Evolutionary conservation across 2,888 invertebrate species (phyloP), one percentile per base, ranked within the genome.

Genomic region (Ochropleura plecta): DNA sequence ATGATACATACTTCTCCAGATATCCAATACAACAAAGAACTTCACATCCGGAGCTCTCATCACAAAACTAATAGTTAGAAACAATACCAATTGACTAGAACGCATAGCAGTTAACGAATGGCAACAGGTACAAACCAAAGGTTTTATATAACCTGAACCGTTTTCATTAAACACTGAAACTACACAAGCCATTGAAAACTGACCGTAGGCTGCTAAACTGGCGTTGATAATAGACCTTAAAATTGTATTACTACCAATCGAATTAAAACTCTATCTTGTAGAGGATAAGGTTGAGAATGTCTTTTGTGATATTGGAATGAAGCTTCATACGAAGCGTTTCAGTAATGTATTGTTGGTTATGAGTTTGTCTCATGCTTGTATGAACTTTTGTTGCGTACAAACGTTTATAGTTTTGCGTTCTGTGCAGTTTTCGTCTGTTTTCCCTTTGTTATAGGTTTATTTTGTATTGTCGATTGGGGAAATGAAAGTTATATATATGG

Each of bases 131-230:
- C 72, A 66, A 83, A 73, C 74, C 51, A 70, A 78, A 81, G 72
- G 73, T 77, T 59, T 73, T 70, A 64, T 78, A 76, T 64, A 79
- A 78, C 77, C 85, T 82, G 63, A 66, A 78, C 81, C 57, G 86
- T 79, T 86, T 87, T 87, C 86, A 87, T 87, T 87, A 87, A 82
- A 68, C 81, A 20, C 67, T 55, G 72, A 12, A 79, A 88, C 87
- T 85, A 85, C 85, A 86, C 79, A 86, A 78, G 74, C 88, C 87
- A 87, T 89, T 90, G 87, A 90, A 89, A 88, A 90, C 90, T 88
- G 88, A 84, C 89, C 88, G 78, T 85, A 76, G 83, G 76, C 79
- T 81, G 80, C 80, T 82, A 75, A 85, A 84, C 82, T 79, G 42
- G 5, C 44, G 51, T 59, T 70, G 60, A 73, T 68, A 80, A 74